Conservation (phyloP, 1,140 invertebrate species). For the Zaprionus kolodkinae region DNA sequence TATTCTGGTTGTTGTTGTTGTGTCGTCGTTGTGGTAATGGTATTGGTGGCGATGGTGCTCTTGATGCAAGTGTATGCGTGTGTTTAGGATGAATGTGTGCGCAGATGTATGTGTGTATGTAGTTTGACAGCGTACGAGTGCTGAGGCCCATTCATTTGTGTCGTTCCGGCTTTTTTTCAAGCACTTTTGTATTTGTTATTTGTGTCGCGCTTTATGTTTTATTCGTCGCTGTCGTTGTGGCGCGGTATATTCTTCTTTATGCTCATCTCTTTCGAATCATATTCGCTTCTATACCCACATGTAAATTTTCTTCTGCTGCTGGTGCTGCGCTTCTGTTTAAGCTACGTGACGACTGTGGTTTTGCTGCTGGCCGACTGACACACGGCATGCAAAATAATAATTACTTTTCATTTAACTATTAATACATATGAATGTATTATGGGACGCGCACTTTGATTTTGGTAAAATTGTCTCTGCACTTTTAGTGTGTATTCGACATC, state of each 20-base stretch:
- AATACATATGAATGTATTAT: slow-evolving; percentile 1
- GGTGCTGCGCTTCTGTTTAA: slow-evolving; percentile 43
- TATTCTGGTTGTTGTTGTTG: slow-evolving; percentile 12
- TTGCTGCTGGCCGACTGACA: slow-evolving; percentile 40
- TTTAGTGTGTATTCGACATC: slow-evolving; percentile 58
- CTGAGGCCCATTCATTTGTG: slow-evolving; percentile 65
- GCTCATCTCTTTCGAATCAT: slow-evolving; percentile 39
- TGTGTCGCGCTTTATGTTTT: slow-evolving; percentile 42
- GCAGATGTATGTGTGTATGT: slow-evolving; percentile 51
- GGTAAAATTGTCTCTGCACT: slow-evolving; percentile 35
- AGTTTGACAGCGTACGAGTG: slow-evolving; percentile 61
- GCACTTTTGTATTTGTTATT: slow-evolving; percentile 45
- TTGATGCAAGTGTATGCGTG: slow-evolving; percentile 41
- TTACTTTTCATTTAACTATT: slow-evolving; percentile 41
- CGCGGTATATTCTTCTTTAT: slow-evolving; percentile 32
- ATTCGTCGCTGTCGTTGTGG: slow-evolving; percentile 28
- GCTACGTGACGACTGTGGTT: slow-evolving; percentile 68
- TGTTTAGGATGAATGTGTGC: slow-evolving; percentile 38
- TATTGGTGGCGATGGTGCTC: slow-evolving; percentile 18
- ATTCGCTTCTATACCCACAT: slow-evolving; percentile 47
- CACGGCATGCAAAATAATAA: slow-evolving; percentile 54
- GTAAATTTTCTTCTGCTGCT: slow-evolving; percentile 46
- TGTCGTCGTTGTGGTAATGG: slow-evolving; percentile 17
- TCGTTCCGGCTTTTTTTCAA: slow-evolving; percentile 45
- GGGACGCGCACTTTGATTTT: slow-evolving; percentile 22